Base-by-base conservation (phyloP, 2,113 vertebrate species). In the Chauna torquata region DNA sequence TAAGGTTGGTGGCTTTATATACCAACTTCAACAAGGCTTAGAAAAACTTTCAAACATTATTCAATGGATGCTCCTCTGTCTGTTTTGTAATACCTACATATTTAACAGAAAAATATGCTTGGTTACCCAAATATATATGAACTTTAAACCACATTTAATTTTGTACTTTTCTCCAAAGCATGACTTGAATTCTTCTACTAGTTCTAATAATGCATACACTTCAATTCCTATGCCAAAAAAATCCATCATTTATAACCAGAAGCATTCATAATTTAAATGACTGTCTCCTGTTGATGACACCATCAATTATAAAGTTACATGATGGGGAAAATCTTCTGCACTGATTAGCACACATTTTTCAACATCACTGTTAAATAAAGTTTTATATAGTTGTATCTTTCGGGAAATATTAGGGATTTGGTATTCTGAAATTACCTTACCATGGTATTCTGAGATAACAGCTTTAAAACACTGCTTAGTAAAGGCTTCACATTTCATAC, bases 301-400 rank as follows among this genome's bases (percentile, higher is more conserved):
- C 94, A 95, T 97, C 92, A 85, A 87, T 97, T 97, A 91, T 65
- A 74, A 71, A 68, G 57, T 76, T 84, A 85, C 68, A 45, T 85
- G 91, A 89, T 87, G 58, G 38, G 71, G 52, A 93, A 92, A 89
- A 77, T 79, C 59, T 69, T 93, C 85, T 69, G 61, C 78, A 32
- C 78, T 91, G 92, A 96, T 95, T 82, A 95, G 75, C 86, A 90
- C 1, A 6, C 83, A 94, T 97, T 96, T 96, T 97, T 97, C 86
- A 97, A 77, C 58, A 84, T 61, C 7, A 6, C 58, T 89, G 44
- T 65, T 85, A 85, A 66, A n/a, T 44, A 36, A 96, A 84, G 78
- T 85, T 94, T 92, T 90, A 92, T 82, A 84, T 38, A 95, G 69
- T 66, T 94, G 72, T 24, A 92, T 42, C 83, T 87, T 82, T 76